phyloP scores from a whole-genome alignment of 2,888 invertebrate species.

The Spodoptera littoralis region DNA sequence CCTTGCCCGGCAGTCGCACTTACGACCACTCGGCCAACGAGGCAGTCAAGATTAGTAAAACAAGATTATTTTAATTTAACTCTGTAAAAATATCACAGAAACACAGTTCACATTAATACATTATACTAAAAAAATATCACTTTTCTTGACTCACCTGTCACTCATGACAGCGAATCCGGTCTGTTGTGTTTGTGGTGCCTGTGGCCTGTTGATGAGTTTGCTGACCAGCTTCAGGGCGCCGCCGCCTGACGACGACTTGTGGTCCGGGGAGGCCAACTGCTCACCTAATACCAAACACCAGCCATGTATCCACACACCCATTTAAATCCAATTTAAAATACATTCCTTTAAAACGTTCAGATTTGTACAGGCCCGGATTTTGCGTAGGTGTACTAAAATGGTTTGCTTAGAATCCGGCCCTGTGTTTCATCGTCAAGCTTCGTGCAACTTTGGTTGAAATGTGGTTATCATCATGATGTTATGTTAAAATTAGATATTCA shows the following conservation, averaged over 20 bases:
- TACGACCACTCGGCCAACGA: too few relatives aligned
- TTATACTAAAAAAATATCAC: too few relatives aligned
- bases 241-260: conserved; percentile 67
- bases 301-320: background rate
- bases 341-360: background rate
- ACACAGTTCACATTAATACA: too few relatives aligned
- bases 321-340: background rate
- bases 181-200: conserved; percentile 43
- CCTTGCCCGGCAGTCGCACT: too few relatives aligned
- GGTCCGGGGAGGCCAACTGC: conserved; percentile 77
- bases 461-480: conserved; percentile 16
- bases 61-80: too few relatives aligned
- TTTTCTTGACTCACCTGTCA: conserved; percentile 65
- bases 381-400: background rate
- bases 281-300: conserved; percentile 64
- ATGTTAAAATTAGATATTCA: too few relatives aligned
- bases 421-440: conserved; percentile 24
- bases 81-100: too few relatives aligned
- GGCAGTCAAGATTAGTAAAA: too few relatives aligned
- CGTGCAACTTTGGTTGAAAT: conserved; percentile 25
- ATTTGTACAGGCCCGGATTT: conserved; percentile 7
- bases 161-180: conserved; percentile 68
- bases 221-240: conserved; percentile 72
- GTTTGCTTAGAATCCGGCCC: background rate
- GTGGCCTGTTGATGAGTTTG: conserved; percentile 81